These are phyloP conservation scores for Sciurus niger DNA, from an alignment of 2,113 vertebrate species.

Conservation along the genomic window DNA sequence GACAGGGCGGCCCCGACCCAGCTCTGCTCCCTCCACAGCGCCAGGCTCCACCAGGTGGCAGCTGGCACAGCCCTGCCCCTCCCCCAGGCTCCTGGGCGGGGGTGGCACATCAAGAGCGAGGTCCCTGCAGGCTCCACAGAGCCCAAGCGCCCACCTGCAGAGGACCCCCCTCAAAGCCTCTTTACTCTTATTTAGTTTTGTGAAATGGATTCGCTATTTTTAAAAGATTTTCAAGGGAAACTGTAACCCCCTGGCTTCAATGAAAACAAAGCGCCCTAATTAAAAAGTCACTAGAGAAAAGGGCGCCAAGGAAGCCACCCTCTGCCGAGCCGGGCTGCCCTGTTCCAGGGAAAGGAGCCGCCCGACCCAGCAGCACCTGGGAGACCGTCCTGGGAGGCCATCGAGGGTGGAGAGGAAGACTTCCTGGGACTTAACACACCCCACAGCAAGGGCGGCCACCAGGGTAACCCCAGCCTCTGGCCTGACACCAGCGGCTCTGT, in stretches of 20 bases:
- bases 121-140: not conserved
- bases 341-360: too few relatives aligned
- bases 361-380: not conserved
- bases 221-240: conserved; percentile 17
- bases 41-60: too few relatives aligned
- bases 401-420: not conserved
- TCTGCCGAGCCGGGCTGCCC: too few relatives aligned
- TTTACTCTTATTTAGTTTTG: not conserved
- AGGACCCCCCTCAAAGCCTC: not conserved
- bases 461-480: not conserved
- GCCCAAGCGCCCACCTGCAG: not conserved
- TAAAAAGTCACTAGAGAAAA: not conserved
- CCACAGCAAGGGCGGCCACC: not conserved
- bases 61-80: accelerated
- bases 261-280: not conserved
- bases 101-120: not conserved
- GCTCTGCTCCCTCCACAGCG: too few relatives aligned
- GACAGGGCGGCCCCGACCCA: too few relatives aligned
- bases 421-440: too few relatives aligned
- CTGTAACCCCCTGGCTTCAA: not conserved
- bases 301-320: conserved; percentile 28
- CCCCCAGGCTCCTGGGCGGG: not conserved
- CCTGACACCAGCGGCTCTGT: too few relatives aligned
- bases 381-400: not conserved
- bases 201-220: not conserved